Evolutionary conservation across 2,797 vertebrate species (phyloP).

Genomic region (Galago senegalensis): DNA sequence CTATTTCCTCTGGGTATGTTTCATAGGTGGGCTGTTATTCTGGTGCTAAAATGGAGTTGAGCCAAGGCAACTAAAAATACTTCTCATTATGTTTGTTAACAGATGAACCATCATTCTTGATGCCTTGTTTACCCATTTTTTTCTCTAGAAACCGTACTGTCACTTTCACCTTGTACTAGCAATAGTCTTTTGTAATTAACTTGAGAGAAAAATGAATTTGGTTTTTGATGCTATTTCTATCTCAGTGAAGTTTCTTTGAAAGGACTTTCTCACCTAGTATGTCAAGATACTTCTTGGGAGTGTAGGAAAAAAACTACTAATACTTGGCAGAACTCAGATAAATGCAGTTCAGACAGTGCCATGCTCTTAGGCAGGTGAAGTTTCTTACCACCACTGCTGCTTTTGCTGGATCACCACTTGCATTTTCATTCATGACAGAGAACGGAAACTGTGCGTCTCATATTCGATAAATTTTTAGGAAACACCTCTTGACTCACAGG

Average conservation of each 20-base stretch:
- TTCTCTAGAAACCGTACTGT: background rate
- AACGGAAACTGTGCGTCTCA: background rate
- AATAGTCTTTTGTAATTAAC: background rate
- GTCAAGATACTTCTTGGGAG: background rate
- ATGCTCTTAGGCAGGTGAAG: background rate
- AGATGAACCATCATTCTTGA: background rate
- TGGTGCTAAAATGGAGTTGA: background rate
- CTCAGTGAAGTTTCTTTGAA: slow-evolving; percentile 44
- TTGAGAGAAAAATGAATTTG: slow-evolving; percentile 54
- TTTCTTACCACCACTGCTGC: background rate
- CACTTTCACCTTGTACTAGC: background rate
- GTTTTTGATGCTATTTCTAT: slow-evolving; percentile 36
- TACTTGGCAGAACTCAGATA: background rate
- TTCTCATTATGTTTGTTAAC: background rate
- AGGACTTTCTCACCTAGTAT: slow-evolving; percentile 34
- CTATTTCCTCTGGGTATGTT: background rate
- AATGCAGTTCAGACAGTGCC: background rate
- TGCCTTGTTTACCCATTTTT: background rate
- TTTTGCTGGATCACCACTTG: background rate
- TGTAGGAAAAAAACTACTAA: background rate
- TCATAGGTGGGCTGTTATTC: background rate
- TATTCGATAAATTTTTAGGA: background rate
- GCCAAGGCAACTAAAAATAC: background rate
- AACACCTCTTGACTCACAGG: background rate
- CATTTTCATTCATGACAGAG: background rate